phyloP scores from a whole-genome alignment of 2,797 vertebrate species.

The Aselliscus stoliczkanus region DNA sequence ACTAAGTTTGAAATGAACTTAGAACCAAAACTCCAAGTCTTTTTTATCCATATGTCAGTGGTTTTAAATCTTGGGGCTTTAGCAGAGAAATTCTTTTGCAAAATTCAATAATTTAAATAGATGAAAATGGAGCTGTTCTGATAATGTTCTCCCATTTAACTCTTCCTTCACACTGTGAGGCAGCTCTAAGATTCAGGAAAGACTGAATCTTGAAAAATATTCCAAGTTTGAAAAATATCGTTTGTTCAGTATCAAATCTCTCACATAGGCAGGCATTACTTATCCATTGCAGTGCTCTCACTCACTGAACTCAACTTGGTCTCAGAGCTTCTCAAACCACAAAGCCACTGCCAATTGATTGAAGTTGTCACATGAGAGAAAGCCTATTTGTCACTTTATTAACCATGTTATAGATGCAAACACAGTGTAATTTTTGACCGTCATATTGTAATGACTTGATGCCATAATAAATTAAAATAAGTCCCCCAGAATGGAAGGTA shows the following conservation, averaged over 20 bases:
- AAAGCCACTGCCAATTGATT: not conserved
- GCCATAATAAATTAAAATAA: not conserved
- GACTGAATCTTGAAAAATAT: no score
- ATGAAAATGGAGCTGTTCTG: not conserved
- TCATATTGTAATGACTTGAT: not conserved
- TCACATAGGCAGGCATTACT: not conserved
- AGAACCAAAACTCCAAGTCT: not conserved
- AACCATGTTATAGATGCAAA: not conserved
- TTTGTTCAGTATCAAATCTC: not conserved
- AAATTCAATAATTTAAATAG: not conserved
- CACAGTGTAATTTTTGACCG: not conserved
- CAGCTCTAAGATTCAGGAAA: not conserved
- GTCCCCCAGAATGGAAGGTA: not conserved
- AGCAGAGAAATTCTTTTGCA: not conserved
- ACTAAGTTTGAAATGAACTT: not conserved
- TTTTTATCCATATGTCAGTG: not conserved
- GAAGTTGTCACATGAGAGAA: not conserved
- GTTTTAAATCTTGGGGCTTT: not conserved
- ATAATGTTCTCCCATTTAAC: not conserved
- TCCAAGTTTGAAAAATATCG: not conserved
- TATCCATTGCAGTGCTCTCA: not conserved
- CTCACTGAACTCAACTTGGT: not conserved
- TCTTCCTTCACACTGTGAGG: not conserved
- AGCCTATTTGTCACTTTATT: conserved; percentile 18
- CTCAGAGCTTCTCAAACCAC: not conserved